Conservation (phyloP, 1,140 invertebrate genomes). For the Onthophagus taurus region DNA sequence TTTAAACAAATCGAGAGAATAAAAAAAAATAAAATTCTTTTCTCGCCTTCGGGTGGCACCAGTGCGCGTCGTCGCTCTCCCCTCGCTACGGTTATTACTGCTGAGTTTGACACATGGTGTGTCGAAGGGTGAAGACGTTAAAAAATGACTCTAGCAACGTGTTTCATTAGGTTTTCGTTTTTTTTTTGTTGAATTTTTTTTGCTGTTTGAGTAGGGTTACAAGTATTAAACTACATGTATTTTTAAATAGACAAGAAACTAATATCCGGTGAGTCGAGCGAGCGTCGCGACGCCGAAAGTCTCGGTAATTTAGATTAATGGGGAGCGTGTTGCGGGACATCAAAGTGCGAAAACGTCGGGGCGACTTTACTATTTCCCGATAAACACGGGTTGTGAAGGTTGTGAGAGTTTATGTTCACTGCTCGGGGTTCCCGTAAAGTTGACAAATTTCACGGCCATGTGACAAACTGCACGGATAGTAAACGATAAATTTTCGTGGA, state of each 20-base stretch:
- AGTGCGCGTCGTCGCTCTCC: constrained; percentile 18
- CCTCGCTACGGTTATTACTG: constrained; percentile 28
- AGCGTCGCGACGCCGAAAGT: not conserved
- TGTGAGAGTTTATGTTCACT: no score
- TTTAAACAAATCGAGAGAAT: no score
- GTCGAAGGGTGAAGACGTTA: constrained; percentile 25
- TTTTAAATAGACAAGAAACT: no score
- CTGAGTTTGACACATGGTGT: constrained; percentile 31
- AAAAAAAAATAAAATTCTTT: not conserved
- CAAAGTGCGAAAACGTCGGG: no score
- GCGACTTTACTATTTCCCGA: constrained; percentile 2
- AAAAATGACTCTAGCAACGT: constrained; percentile 31
- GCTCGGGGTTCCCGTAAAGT: no score
- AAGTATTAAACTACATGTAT: not conserved
- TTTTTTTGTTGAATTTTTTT: not conserved
- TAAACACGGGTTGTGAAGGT: no score
- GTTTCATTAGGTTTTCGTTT: constrained; percentile 20
- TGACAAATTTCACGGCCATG: no score
- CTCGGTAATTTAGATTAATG: not conserved
- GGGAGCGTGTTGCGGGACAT: no score
- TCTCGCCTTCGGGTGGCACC: constrained; percentile 13
- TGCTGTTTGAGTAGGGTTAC: no score
- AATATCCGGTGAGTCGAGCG: not conserved
- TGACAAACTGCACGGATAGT: no score
- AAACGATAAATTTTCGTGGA: no score